These are phyloP conservation scores for Leptodactylus fallax DNA, from an alignment of 2,797 vertebrate species.

Conservation along the genomic window DNA sequence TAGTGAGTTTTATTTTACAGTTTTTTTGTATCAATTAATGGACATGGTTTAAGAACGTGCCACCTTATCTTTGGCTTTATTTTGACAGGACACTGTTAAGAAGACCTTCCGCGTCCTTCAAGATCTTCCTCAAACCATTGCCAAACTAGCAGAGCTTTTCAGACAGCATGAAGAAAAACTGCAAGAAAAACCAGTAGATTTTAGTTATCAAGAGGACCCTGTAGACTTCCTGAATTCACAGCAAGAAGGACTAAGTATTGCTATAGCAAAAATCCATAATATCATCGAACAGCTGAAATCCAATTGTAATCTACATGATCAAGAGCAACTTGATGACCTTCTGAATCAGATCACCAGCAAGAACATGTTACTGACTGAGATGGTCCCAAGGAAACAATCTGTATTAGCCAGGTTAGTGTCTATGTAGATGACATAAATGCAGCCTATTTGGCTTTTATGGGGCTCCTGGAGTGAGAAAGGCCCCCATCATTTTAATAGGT, in stretches of 20 bases:
- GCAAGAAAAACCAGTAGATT: conserved; percentile 67
- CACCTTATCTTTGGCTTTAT: background rate
- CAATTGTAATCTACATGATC: conserved; percentile 73
- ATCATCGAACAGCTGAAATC: conserved; percentile 71
- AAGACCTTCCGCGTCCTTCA: conserved; percentile 73
- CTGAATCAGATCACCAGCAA: conserved; percentile 77
- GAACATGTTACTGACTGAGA: conserved; percentile 77
- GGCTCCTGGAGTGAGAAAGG: no score
- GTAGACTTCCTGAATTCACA: conserved; percentile 62
- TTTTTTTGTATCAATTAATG: background rate
- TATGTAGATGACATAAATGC: background rate
- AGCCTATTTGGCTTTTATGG: background rate
- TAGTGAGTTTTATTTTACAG: no score
- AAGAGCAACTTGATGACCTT: conserved; percentile 72
- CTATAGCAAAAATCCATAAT: conserved; percentile 74
- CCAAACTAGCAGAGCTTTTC: conserved; percentile 70
- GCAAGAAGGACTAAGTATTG: conserved; percentile 77
- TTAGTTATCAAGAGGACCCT: conserved; percentile 69
- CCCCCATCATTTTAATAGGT: no score
- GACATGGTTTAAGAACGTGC: no score
- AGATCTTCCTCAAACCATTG: conserved; percentile 72
- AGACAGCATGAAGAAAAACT: conserved; percentile 72
- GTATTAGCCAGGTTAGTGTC: conserved; percentile 71
- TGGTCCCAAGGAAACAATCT: conserved; percentile 67
- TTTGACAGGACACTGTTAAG: conserved; percentile 76